phyloP scores from a whole-genome alignment of 2,888 invertebrate genomes.

The Eucriotettix oculatus region DNA sequence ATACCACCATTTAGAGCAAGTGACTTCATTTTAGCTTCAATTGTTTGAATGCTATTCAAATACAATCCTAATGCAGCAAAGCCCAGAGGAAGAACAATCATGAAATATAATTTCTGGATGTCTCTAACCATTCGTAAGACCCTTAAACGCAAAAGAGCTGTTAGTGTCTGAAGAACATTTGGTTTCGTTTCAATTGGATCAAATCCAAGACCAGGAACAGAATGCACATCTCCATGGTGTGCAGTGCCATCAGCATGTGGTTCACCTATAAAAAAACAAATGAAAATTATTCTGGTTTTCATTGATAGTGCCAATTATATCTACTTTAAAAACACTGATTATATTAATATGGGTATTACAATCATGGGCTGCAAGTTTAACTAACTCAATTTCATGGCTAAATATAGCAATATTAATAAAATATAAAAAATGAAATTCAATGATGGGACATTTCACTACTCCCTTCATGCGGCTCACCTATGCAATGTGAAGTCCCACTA shows the following conservation, averaged over 20 bases:
- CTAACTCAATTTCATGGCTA: too few species aligned
- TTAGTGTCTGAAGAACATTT: slow-evolving; percentile 42
- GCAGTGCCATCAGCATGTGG: slow-evolving; percentile 1
- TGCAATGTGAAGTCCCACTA: too few species aligned
- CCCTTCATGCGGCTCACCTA: too few species aligned
- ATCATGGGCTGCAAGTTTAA: too few species aligned
- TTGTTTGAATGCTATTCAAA: slow-evolving; percentile 41
- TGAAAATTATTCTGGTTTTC: too few species aligned
- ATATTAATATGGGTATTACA: too few species aligned
- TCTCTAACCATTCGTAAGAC: slow-evolving; percentile 48
- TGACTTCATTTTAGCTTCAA: slow-evolving; percentile 43
- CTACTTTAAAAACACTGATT: too few species aligned
- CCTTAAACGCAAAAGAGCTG: slow-evolving; percentile 48
- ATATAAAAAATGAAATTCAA: too few species aligned
- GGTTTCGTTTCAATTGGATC: slow-evolving; percentile 47
- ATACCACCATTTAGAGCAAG: slow-evolving; percentile 38
- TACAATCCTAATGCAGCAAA: slow-evolving; percentile 53
- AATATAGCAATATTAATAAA: too few species aligned
- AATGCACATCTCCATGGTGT: slow-evolving; percentile 21
- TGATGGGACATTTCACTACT: too few species aligned
- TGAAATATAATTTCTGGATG: slow-evolving; percentile 54
- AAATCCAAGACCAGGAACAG: slow-evolving; percentile 38
- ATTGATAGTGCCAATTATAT: too few species aligned
- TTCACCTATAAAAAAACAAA: background rate
- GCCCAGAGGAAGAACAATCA: slow-evolving; percentile 50